Evolutionary conservation across 2,113 vertebrate species (phyloP), one percentile per base, ranked within the genome.

Genomic region (Aptenodytes forsteri): DNA sequence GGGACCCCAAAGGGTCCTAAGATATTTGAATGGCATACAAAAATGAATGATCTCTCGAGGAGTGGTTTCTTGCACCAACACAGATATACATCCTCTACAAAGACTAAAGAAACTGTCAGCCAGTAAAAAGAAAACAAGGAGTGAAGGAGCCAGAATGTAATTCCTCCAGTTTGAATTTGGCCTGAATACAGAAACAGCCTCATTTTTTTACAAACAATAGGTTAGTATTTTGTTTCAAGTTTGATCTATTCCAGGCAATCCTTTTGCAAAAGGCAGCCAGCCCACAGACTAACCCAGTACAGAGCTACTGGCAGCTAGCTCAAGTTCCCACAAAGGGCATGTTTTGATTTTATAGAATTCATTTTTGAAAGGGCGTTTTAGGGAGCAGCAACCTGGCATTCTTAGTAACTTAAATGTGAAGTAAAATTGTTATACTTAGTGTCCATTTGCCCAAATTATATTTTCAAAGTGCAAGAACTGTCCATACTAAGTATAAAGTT

Each of bases 371-470:
- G 78, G 70, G 15, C 49, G 77, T 92, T 97, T 96, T 87, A 4
- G 11, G 42, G 64, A 94, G 65, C 18, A 90, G 59, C 9, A 52
- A 90, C 66, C 18, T 88, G 85, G 42, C 73, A 97, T 97, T 97
- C 97, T 89, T 52, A 96, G 90, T 79, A 97, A 91, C 84, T 92
- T 96, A 93, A 97, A 97, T 89, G 56, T 94, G 90, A 97, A 97
- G 95, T 54, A 89, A 91, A 96, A 90, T 91, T 91, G 27, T 92
- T 94, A 56, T 52, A 80, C 70, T 91, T 92, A 89, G 55, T 76
- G 52, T 95, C 65, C 78, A 5, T 91, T 93, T 95, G 40, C 55
- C 52, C 70, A 88, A 84, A 89, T 96, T 81, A 59, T 92, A 78
- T 95, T 96, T 97, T 87, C 56, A 91, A 95, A 96, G 62, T 91